These are phyloP conservation scores for Lasioglossum baleicum DNA, from an alignment of 1,140 invertebrate genomes.

Conservation along the genomic window DNA sequence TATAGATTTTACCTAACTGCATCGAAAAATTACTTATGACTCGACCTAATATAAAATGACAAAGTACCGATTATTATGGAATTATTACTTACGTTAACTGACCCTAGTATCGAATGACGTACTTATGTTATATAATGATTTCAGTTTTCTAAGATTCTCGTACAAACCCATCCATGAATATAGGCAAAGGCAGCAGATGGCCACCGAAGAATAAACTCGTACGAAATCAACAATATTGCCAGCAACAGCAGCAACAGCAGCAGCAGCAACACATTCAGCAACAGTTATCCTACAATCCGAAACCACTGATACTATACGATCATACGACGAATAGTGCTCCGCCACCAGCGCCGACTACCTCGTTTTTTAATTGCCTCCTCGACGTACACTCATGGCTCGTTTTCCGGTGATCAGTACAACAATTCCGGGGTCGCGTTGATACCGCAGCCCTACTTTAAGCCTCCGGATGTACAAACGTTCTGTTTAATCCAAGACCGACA, in stretches of 20 bases:
- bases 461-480: constrained; percentile 64
- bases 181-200: constrained; percentile 68
- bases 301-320: constrained; percentile 67
- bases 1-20: too few species aligned
- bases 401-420: constrained; percentile 61
- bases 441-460: constrained; percentile 68
- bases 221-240: constrained; percentile 57
- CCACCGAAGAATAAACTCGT: constrained; percentile 65
- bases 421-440: constrained; percentile 62
- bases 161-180: constrained; percentile 33
- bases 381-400: constrained; percentile 60
- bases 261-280: constrained; percentile 56
- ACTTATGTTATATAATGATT: neutral
- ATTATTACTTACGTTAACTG: too few species aligned
- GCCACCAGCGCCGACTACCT: constrained; percentile 52
- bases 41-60: too few species aligned
- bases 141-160: constrained; percentile 13
- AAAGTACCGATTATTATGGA: too few species aligned
- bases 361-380: constrained; percentile 64
- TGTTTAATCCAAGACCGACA: constrained; percentile 66
- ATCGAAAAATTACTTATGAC: too few species aligned
- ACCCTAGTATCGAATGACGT: too few species aligned
- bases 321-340: constrained; percentile 54
- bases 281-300: constrained; percentile 65
- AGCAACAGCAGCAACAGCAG: constrained; percentile 46